phyloP scores from a whole-genome alignment of 2,888 invertebrate genomes.

The Celastrina argiolus region DNA sequence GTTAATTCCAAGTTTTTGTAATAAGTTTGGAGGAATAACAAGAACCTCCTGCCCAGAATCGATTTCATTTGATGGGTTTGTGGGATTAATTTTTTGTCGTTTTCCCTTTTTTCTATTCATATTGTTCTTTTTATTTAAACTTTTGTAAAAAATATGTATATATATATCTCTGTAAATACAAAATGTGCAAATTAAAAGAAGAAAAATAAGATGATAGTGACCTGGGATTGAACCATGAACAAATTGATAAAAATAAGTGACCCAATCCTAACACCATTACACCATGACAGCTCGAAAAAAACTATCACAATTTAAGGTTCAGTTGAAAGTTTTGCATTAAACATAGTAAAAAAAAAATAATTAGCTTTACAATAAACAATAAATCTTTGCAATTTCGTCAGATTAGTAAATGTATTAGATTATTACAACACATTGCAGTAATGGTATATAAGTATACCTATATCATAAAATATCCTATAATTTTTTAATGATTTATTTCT shows the following conservation, averaged over 20 bases:
- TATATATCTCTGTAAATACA: constrained; percentile 25
- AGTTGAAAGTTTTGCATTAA: constrained; percentile 22
- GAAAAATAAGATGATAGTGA: not conserved
- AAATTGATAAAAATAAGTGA: constrained; percentile 10
- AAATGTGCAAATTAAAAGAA: constrained; percentile 29
- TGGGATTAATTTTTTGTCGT: constrained; percentile 27
- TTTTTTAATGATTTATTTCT: not conserved
- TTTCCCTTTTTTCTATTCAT: constrained; percentile 33
- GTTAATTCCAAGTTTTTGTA: constrained; percentile 66
- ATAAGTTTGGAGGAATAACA: constrained; percentile 63
- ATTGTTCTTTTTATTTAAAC: constrained; percentile 27
- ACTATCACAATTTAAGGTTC: constrained; percentile 22
- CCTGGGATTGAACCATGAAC: constrained; percentile 33
- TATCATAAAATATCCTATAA: not conserved
- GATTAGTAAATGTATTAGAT: not conserved
- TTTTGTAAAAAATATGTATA: constrained; percentile 24
- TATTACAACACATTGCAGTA: not conserved
- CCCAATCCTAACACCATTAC: not conserved
- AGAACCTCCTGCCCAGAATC: constrained; percentile 48
- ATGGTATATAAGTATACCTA: too few relatives aligned
- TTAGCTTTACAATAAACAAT: not conserved
- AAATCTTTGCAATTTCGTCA: not conserved
- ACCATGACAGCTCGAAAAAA: not conserved
- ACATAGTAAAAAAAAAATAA: constrained; percentile 25
- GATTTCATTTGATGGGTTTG: constrained; percentile 34